Conservation (phyloP, 2,797 vertebrate genomes). For the Kryptolebias ocellatus region DNA sequence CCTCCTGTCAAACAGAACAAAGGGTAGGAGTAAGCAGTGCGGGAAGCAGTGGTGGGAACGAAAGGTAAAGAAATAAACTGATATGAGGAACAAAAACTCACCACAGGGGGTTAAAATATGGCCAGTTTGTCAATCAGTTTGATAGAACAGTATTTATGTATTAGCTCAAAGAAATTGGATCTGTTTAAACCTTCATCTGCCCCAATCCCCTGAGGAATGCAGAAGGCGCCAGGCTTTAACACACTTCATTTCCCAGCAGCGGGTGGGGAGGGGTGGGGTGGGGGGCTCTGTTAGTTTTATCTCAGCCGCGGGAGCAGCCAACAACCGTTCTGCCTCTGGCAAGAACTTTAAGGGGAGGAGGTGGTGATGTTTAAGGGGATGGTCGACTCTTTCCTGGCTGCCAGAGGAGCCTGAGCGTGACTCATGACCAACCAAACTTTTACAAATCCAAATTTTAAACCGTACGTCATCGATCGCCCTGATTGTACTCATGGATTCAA, state of each 20-base stretch:
- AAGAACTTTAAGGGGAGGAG: constrained; percentile 52
- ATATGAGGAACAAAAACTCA: constrained; percentile 15
- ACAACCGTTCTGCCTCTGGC: constrained; percentile 73
- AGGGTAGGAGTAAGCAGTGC: not conserved
- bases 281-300: constrained; percentile 76
- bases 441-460: constrained; percentile 44
- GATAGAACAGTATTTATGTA: constrained; percentile 59
- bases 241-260: constrained; percentile 79
- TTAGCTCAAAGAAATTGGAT: constrained; percentile 66
- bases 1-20: constrained; percentile 82
- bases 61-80: constrained; percentile 12
- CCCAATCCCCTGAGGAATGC: constrained; percentile 45
- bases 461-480: constrained; percentile 34
- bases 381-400: constrained; percentile 34
- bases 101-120: constrained; percentile 11
- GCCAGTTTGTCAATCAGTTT: constrained; percentile 46
- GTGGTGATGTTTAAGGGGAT: constrained; percentile 33
- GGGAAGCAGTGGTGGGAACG: constrained; percentile 3
- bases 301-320: constrained; percentile 72
- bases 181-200: constrained; percentile 65
- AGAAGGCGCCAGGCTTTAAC: constrained; percentile 74
- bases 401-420: constrained; percentile 25
- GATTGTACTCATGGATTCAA: constrained; percentile 46
- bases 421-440: constrained; percentile 36
- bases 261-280: constrained; percentile 33